A percentile compares a stretch with the other conserved stretches of the same genome.
phyloP scores from a whole-genome alignment of 1,140 invertebrate species.

The Pseudobourletiella spinata region DNA sequence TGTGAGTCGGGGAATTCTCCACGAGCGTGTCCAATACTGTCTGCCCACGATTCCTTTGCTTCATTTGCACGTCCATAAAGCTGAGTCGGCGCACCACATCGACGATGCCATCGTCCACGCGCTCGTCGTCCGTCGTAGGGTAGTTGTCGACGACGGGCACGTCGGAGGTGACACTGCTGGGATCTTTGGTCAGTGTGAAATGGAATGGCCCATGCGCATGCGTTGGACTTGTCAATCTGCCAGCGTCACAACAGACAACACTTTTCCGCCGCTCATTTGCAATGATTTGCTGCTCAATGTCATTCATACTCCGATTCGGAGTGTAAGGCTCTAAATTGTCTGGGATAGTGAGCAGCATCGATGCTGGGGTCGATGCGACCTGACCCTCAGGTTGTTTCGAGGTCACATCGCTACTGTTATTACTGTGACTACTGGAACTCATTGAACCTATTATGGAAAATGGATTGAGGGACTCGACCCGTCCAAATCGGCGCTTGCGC shows the following conservation, averaged over 20 bases:
- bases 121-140: constrained; percentile 7
- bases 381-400: neutral
- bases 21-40: too few relatives aligned
- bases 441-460: too few relatives aligned
- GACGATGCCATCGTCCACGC: constrained; percentile 15
- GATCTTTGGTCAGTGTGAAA: neutral
- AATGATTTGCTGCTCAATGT: constrained; percentile 28
- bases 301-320: constrained; percentile 10
- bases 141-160: neutral
- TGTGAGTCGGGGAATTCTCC: too few relatives aligned
- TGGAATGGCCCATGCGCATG: neutral
- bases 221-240: neutral
- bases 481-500: constrained; percentile 14
- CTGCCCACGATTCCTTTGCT: too few relatives aligned
- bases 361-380: too few relatives aligned
- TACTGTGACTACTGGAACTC: neutral
- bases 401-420: neutral
- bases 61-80: constrained; percentile 26
- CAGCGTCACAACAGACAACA: constrained; percentile 15
- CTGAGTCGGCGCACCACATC: constrained; percentile 28
- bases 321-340: neutral
- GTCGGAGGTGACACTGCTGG: neutral
- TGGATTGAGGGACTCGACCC: constrained; percentile 11
- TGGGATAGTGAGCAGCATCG: neutral
- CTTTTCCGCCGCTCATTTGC: constrained; percentile 20